Evolutionary conservation across 2,797 vertebrate genomes (phyloP), one percentile per base, ranked within the genome.

Genomic region (Megalops cyprinoides): DNA sequence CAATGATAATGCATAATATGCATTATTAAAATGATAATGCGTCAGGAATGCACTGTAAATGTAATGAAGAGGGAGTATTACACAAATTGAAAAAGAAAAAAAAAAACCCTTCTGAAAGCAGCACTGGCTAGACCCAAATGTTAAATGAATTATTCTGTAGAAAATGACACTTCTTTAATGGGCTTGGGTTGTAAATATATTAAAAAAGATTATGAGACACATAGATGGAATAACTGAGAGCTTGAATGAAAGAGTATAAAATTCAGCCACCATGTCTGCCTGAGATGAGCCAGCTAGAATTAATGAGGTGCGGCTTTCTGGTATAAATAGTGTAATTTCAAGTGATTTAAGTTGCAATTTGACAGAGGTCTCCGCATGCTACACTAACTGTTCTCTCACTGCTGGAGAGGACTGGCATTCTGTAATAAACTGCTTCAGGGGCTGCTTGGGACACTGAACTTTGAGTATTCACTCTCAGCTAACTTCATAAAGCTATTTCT

Each of bases 281-380:
- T 85, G 15, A 73, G 82, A 84, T 84, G 65, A 73, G 79, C 80
- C 71, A 83, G 73, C 81, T 76, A 65, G 74, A 48, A 87, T 90
- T 84, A 88, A 90, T 87, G 85, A 77, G 81, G 83, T 78, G 82
- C 85, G 85, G 86, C 82, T 62, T 51, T 77, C 60, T 79, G 86
- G 86, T 87, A 86, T 89, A 89, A 89, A 83, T 84, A 80, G 79
- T 78, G 53, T 84, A 88, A 90, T 90, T 87, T 84, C 79, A 90
- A 34, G 85, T 49, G 31, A 80, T 58, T 51, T 53, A n/a, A 42
- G 31, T 15, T 48, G 28, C 10, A 28, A 37, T 31, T 15, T 18
- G 31, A 71, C 23, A 44, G 51, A 34, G 4, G 7, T 48, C 28
- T 48, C 60, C 25, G 7, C 8, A 31, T 55, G 15, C 48, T 31